Conservation (phyloP, 2,113 vertebrate species). For the Psilopogon haemacephalus region DNA sequence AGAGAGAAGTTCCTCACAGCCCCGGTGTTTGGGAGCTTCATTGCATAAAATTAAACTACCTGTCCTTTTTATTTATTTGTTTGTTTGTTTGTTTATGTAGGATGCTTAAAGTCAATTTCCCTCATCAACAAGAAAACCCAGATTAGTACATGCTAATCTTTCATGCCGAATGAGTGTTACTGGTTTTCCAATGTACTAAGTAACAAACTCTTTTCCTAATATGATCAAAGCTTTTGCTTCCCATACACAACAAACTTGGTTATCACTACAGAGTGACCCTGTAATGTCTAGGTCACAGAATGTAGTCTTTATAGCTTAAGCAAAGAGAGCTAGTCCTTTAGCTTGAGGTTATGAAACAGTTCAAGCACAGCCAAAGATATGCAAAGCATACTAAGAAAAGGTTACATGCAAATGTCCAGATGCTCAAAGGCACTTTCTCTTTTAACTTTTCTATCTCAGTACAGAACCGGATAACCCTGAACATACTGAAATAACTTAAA, state of each 20-base stretch:
- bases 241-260: background rate
- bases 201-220: background rate
- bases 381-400: background rate
- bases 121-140: background rate
- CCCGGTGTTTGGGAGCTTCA: background rate
- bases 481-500: constrained; percentile 29
- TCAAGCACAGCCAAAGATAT: background rate
- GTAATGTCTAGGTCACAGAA: background rate
- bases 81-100: background rate
- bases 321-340: background rate
- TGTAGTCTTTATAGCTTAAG: background rate
- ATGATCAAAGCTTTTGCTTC: background rate
- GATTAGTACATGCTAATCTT: background rate
- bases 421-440: background rate
- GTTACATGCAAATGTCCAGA: background rate
- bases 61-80: background rate
- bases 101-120: background rate
- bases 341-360: background rate
- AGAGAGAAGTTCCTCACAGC: background rate
- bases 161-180: background rate
- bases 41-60: background rate
- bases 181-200: background rate
- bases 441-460: constrained; percentile 22
- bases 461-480: background rate
- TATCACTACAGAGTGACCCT: background rate